Evolutionary conservation across 2,888 invertebrate genomes (phyloP).

Genomic region (Gastrophysa polygoni): DNA sequence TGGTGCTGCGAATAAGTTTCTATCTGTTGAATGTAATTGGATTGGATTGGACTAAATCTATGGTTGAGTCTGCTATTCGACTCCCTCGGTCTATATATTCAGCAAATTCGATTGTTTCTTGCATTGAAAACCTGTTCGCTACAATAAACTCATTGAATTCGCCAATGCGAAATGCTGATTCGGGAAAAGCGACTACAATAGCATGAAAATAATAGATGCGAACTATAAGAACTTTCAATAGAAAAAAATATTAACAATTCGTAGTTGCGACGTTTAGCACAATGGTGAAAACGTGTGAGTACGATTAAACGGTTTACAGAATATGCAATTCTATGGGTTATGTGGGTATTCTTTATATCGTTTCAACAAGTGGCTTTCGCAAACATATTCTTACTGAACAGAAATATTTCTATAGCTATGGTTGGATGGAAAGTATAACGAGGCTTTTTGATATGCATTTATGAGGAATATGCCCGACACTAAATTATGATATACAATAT

Average conservation of each 20-base stretch:
- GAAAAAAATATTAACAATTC: neutral
- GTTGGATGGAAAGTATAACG: too few relatives aligned
- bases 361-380: too few relatives aligned
- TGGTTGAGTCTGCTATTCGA: neutral
- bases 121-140: neutral
- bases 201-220: conserved; percentile 9
- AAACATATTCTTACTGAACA: too few relatives aligned
- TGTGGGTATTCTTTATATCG: too few relatives aligned
- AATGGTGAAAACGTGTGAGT: neutral
- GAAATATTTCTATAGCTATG: too few relatives aligned
- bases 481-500: too few relatives aligned
- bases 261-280: conserved; percentile 1
- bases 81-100: neutral
- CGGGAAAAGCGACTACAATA: conserved; percentile 5
- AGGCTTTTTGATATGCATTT: too few relatives aligned
- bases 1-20: too few relatives aligned
- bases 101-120: neutral
- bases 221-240: neutral
- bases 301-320: neutral
- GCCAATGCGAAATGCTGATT: neutral
- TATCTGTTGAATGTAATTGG: too few relatives aligned
- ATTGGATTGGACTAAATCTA: too few relatives aligned
- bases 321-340: too few relatives aligned
- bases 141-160: neutral
- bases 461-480: too few relatives aligned